phyloP scores from a whole-genome alignment of 2,888 invertebrate species.

The Scaptomyza reducta region DNA sequence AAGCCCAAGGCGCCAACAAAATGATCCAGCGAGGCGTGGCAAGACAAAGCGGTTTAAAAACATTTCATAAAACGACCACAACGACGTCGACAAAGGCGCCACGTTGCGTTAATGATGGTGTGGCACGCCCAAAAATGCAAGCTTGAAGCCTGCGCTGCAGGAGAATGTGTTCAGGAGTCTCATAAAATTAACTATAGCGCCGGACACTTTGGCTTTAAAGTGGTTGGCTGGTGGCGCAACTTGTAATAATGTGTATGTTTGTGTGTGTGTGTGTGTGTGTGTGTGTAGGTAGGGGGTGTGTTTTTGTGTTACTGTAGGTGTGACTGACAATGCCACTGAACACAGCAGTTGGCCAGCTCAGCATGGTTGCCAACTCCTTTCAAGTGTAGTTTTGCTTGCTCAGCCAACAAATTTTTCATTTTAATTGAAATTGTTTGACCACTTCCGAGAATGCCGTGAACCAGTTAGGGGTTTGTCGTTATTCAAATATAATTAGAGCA shows the following conservation, averaged over 20 bases:
- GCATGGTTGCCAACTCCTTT: slow-evolving; percentile 24
- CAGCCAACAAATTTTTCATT: slow-evolving; percentile 23
- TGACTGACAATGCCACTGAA: slow-evolving; percentile 34
- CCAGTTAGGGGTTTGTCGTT: not conserved
- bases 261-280: slow-evolving; percentile 1
- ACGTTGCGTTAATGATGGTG: slow-evolving; percentile 35
- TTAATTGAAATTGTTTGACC: slow-evolving; percentile 48
- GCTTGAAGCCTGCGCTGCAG: slow-evolving; percentile 58
- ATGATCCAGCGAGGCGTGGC: slow-evolving; percentile 34
- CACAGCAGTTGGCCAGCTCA: slow-evolving; percentile 36
- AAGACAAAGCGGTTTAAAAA: slow-evolving; percentile 31
- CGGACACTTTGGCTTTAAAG: slow-evolving; percentile 56
- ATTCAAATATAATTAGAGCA: slow-evolving; percentile 12
- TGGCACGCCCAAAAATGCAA: slow-evolving; percentile 46
- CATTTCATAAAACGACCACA: slow-evolving; percentile 28
- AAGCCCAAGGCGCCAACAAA: slow-evolving; percentile 12
- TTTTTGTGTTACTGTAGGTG: not conserved
- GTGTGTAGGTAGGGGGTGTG: not conserved
- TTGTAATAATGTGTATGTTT: slow-evolving; percentile 1
- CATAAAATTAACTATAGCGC: slow-evolving; percentile 70
- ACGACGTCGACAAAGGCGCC: slow-evolving; percentile 22
- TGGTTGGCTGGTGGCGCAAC: slow-evolving; percentile 13
- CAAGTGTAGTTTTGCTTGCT: slow-evolving; percentile 1
- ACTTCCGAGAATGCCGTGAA: slow-evolving; percentile 23
- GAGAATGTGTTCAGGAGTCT: slow-evolving; percentile 64